Conservation (phyloP, 2,888 invertebrate genomes). For the Sesamia inferens region DNA sequence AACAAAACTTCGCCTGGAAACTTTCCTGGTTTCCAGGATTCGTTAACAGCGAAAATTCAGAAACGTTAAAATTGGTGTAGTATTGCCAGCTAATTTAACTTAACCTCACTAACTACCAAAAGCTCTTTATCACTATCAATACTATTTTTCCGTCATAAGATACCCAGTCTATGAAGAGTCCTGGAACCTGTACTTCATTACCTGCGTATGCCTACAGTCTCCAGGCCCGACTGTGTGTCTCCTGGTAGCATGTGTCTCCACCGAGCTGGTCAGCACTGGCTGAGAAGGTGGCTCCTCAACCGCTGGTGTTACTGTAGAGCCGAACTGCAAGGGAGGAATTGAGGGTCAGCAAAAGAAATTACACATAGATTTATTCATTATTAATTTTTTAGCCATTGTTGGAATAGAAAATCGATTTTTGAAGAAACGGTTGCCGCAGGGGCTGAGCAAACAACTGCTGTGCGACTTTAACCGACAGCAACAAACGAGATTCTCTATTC, state of each 20-base stretch:
- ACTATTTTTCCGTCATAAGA: too few relatives aligned
- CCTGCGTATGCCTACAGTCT: conserved; percentile 96
- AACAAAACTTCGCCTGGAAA: too few relatives aligned
- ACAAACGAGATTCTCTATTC: too few relatives aligned
- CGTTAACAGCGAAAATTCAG: not conserved
- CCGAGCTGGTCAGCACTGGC: conserved; percentile 92
- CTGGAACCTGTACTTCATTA: not conserved
- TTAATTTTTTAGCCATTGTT: too few relatives aligned
- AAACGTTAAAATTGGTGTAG: not conserved
- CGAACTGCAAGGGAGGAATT: conserved; percentile 68
- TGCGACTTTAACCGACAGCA: too few relatives aligned
- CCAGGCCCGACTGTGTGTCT: conserved; percentile 98
- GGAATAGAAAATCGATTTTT: too few relatives aligned
- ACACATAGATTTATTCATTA: too few relatives aligned
- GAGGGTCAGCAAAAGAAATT: too few relatives aligned
- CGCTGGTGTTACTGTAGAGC: conserved; percentile 47
- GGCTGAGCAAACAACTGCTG: too few relatives aligned
- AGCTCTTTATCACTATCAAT: too few relatives aligned
- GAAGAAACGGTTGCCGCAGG: too few relatives aligned
- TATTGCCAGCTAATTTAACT: not conserved
- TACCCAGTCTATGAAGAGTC: not conserved
- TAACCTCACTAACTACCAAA: too few relatives aligned
- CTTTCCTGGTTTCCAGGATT: not conserved
- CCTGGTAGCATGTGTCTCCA: conserved; percentile 87
- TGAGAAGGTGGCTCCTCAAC: conserved; percentile 88